A percentile compares a stretch with the other conserved stretches of the same genome.
Evolutionary conservation across 1,140 invertebrate genomes (phyloP).

Genomic region (Doryteuthis pealeii): DNA sequence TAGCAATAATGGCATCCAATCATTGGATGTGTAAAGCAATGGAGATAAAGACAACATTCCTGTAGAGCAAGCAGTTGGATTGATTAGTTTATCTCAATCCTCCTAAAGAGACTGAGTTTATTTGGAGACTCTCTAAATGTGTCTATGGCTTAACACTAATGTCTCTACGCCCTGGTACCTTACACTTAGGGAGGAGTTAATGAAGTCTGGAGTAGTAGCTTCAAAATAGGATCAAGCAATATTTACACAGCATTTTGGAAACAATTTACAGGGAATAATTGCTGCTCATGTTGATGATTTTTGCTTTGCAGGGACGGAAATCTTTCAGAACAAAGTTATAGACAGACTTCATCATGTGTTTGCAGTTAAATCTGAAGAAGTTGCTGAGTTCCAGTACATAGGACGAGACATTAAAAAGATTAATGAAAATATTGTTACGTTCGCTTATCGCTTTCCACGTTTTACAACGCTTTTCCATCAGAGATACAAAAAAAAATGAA

Average conservation of each 20-base stretch:
- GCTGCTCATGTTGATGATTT: conserved; percentile 26
- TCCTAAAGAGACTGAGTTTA: conserved; percentile 20
- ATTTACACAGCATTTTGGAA: conserved; percentile 11
- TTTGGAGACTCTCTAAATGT: conserved; percentile 31
- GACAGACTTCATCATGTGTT: neutral
- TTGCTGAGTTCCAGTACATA: neutral
- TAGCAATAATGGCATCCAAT: neutral
- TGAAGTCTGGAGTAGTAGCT: conserved; percentile 19
- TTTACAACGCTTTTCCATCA: no score
- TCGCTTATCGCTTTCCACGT: no score
- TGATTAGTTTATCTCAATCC: conserved; percentile 27
- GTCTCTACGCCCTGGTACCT: neutral
- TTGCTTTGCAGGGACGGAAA: conserved; percentile 19
- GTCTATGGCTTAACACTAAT: conserved; percentile 23
- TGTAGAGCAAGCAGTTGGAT: conserved; percentile 24
- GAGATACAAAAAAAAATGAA: no score
- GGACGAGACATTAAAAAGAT: neutral
- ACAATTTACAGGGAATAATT: conserved; percentile 13
- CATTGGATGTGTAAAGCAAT: neutral
- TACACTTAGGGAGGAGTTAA: conserved; percentile 25
- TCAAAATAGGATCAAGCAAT: conserved; percentile 21
- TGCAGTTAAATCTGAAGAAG: neutral
- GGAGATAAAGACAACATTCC: conserved; percentile 16
- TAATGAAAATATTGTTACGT: no score
- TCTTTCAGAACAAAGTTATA: neutral